A percentile compares a stretch with the other conserved stretches of the same genome.
These are phyloP conservation scores for Clistopyga incitator DNA, from an alignment of 2,888 invertebrate species.

Conservation along the genomic window DNA sequence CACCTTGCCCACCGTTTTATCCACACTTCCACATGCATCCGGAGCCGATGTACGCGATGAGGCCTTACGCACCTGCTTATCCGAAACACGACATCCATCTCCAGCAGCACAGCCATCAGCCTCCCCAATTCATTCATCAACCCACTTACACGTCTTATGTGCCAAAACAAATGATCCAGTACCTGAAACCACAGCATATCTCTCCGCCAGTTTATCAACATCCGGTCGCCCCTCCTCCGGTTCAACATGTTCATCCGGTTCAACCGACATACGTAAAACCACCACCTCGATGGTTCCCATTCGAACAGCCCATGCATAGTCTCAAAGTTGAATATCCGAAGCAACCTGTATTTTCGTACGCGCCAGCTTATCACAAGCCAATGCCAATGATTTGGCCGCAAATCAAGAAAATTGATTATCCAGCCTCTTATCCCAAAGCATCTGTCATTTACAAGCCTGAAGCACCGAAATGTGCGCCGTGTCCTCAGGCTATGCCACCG, in stretches of 20 bases:
- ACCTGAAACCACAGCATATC: conserved; percentile 69
- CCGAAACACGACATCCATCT: conserved; percentile 62
- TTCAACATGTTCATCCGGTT: conserved; percentile 44
- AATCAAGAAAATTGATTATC: conserved; percentile 53
- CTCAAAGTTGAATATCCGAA: conserved; percentile 74
- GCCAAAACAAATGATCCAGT: conserved; percentile 72
- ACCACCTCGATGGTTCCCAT: conserved; percentile 40
- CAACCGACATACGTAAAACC: conserved; percentile 65
- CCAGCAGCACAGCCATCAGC: conserved; percentile 47
- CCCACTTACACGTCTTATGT: conserved; percentile 67
- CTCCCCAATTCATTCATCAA: conserved; percentile 72
- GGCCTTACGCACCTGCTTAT: conserved; percentile 72
- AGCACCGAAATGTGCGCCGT: conserved; percentile 56
- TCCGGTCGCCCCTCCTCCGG: conserved; percentile 18
- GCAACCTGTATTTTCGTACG: conserved; percentile 73
- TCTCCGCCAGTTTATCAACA: conserved; percentile 38
- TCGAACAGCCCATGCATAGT: conserved; percentile 47
- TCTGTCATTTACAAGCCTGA: conserved; percentile 67
- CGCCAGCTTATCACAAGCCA: conserved; percentile 76
- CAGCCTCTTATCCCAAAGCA: conserved; percentile 71
- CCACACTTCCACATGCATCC: conserved; percentile 70
- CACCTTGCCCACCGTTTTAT: conserved; percentile 78
- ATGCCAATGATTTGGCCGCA: conserved; percentile 53
- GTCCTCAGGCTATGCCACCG: conserved; percentile 55
- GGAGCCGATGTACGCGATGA: conserved; percentile 69